A percentile compares a stretch with the other conserved stretches of the same genome.
These are phyloP conservation scores for Physocephala rufipes DNA, from an alignment of 2,888 invertebrate genomes.

Conservation along the genomic window DNA sequence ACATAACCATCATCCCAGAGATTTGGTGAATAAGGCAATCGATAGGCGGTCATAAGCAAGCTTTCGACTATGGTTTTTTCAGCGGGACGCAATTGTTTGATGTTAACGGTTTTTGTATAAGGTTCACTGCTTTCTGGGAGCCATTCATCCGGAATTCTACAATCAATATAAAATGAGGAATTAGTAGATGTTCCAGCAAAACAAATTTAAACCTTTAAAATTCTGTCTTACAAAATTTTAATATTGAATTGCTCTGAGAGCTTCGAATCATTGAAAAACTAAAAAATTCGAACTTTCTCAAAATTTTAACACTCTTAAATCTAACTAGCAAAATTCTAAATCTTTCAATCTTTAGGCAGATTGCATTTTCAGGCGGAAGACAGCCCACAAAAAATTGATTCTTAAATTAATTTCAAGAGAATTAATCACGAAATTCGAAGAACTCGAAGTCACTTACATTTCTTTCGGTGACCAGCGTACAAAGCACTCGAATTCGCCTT, in stretches of 20 bases:
- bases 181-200: not conserved
- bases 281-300: no score
- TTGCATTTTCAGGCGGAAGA: no score
- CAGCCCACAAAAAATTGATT: no score
- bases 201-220: no score
- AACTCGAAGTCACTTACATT: conserved; percentile 80
- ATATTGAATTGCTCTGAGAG: no score
- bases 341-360: no score
- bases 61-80: conserved; percentile 62
- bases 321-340: no score
- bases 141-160: conserved; percentile 89
- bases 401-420: no score
- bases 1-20: conserved; percentile 56
- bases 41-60: conserved; percentile 59
- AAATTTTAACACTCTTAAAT: no score
- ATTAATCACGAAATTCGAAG: no score
- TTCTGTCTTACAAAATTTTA: no score
- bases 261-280: no score
- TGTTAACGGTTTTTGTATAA: conserved; percentile 70
- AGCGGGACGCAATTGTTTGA: conserved; percentile 60
- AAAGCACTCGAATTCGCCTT: conserved; percentile 77
- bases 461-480: conserved; percentile 85
- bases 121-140: conserved; percentile 77
- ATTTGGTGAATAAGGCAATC: conserved; percentile 59
- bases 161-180: conserved; percentile 43